Percentiles rank a stretch among this genome's conserved stretches.
These are phyloP conservation scores for Desmodus rotundus DNA, from an alignment of 2,113 vertebrate genomes.

Conservation along the genomic window DNA sequence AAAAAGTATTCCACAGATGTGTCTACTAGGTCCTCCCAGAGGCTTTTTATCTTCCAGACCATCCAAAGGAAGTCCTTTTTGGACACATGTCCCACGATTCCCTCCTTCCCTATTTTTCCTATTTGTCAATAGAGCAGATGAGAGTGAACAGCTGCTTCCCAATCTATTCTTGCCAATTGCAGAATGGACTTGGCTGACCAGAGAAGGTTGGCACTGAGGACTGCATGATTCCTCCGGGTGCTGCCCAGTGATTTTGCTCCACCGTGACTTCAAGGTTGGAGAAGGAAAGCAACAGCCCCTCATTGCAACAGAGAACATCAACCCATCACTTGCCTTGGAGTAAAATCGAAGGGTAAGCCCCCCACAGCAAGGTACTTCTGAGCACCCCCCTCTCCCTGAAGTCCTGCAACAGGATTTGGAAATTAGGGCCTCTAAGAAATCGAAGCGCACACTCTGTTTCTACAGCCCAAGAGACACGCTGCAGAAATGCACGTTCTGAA, in stretches of 20 bases:
- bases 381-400: background rate
- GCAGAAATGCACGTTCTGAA: background rate
- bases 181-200: background rate
- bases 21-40: background rate
- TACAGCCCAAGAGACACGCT: background rate
- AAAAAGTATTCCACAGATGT: background rate
- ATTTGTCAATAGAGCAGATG: background rate
- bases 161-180: background rate
- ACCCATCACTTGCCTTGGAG: background rate
- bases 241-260: background rate
- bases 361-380: background rate
- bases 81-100: background rate
- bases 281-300: background rate
- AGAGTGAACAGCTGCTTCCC: constrained; percentile 29
- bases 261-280: background rate
- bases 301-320: background rate
- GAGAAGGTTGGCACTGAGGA: background rate
- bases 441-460: background rate
- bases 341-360: background rate
- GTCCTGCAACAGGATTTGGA: background rate
- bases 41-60: background rate
- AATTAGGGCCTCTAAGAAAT: background rate
- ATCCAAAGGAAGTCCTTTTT: background rate
- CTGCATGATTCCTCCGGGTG: constrained; percentile 47
- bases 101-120: background rate